A percentile compares a stretch with the other conserved stretches of the same genome.
phyloP scores from a whole-genome alignment of 2,888 invertebrate genomes.

The Pedicia rivosa region DNA sequence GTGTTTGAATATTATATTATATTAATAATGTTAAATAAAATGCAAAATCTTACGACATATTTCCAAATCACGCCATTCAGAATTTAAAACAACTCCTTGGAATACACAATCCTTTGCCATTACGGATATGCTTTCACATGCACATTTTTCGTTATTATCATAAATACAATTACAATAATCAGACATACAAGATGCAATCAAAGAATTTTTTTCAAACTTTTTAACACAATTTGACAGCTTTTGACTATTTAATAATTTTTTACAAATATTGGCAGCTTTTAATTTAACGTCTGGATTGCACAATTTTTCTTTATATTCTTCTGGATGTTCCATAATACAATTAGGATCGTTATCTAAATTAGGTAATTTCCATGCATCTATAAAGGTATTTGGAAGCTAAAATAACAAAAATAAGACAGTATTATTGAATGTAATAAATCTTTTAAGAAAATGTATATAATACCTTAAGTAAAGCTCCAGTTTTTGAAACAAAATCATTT shows the following conservation, averaged over 20 bases:
- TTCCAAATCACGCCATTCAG: constrained; percentile 61
- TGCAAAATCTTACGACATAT: constrained; percentile 56
- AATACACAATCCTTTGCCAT: constrained; percentile 61
- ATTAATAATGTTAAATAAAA: neutral
- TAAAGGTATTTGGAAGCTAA: constrained; percentile 26
- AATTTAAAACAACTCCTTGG: constrained; percentile 42
- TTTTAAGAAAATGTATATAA: constrained; percentile 13
- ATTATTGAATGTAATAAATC: neutral
- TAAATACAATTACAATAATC: constrained; percentile 59
- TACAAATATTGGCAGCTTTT: constrained; percentile 43
- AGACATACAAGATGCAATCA: constrained; percentile 58
- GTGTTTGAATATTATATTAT: constrained; percentile 1
- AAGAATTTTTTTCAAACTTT: constrained; percentile 45
- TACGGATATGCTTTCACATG: constrained; percentile 59
- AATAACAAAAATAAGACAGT: no score
- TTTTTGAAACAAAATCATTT: constrained; percentile 51
- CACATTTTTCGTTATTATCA: constrained; percentile 44
- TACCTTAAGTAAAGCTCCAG: constrained; percentile 33
- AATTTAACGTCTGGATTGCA: constrained; percentile 19
- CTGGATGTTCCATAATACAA: constrained; percentile 23
- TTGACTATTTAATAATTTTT: constrained; percentile 41
- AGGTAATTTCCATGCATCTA: constrained; percentile 24
- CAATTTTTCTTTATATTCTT: constrained; percentile 13
- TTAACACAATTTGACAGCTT: constrained; percentile 50
- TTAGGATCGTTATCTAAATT: constrained; percentile 17